phyloP scores from a whole-genome alignment of 2,888 invertebrate species.

The Itoplectis maculator region DNA sequence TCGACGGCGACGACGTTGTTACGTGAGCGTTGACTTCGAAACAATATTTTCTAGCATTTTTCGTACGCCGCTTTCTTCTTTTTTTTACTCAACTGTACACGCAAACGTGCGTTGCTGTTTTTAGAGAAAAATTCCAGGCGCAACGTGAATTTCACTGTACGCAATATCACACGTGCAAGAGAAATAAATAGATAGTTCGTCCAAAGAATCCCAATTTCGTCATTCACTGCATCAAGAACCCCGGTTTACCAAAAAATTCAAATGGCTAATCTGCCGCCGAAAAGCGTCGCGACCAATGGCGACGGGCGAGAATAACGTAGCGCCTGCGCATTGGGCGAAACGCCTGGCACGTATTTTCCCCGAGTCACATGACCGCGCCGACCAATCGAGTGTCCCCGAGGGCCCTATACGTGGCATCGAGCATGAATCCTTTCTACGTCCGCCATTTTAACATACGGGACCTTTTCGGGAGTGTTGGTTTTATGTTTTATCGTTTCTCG shows the following conservation, averaged over 20 bases:
- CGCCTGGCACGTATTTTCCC: slow-evolving; percentile 48
- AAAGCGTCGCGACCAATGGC: background rate
- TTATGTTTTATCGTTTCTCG: slow-evolving; percentile 89
- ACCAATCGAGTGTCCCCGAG: slow-evolving; percentile 79
- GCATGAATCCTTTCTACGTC: slow-evolving; percentile 91
- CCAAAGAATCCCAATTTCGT: slow-evolving; percentile 1
- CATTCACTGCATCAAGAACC: no score
- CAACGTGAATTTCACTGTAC: slow-evolving; percentile 20
- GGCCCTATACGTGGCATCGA: slow-evolving; percentile 92
- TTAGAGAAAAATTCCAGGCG: background rate
- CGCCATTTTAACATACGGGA: slow-evolving; percentile 94
- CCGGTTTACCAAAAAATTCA: background rate
- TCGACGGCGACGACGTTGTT: background rate
- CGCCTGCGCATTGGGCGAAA: slow-evolving; percentile 56
- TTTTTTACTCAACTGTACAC: background rate
- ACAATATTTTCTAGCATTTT: slow-evolving; percentile 5
- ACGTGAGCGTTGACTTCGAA: background rate
- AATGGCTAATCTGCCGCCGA: background rate
- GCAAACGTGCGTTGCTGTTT: background rate
- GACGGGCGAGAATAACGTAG: background rate
- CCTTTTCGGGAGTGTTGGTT: slow-evolving; percentile 89
- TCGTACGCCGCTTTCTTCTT: background rate
- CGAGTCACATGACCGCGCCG: slow-evolving; percentile 75
- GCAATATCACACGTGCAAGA: slow-evolving; percentile 26
- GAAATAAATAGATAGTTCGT: slow-evolving; percentile 38